phyloP scores from a whole-genome alignment of 2,888 invertebrate genomes.

The Girardia tigrina region DNA sequence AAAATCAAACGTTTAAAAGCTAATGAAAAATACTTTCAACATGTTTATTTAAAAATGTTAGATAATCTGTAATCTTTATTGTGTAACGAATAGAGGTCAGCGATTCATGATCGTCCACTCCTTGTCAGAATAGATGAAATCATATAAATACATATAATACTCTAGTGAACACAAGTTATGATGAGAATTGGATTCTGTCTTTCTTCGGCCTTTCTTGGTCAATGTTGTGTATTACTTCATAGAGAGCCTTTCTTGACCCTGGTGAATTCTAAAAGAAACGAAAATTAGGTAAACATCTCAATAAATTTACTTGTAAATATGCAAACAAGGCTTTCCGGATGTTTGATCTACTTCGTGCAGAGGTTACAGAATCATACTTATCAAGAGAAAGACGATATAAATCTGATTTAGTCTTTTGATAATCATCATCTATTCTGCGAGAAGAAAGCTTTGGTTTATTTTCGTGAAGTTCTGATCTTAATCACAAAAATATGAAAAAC shows the following conservation, averaged over 20 bases:
- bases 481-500: not conserved
- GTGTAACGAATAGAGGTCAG: too few species aligned
- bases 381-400: conserved; percentile 5
- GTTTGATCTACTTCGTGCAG: not conserved
- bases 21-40: too few species aligned
- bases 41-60: too few species aligned
- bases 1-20: too few species aligned
- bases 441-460: not conserved
- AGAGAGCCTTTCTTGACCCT: conserved; percentile 24
- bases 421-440: not conserved
- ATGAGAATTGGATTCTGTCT: too few species aligned
- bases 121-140: too few species aligned
- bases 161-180: too few species aligned
- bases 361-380: not conserved
- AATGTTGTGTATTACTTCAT: not conserved
- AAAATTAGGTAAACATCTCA: not conserved
- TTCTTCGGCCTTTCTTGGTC: not conserved
- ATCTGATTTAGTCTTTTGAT: not conserved
- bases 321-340: not conserved
- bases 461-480: not conserved
- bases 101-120: too few species aligned
- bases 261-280: not conserved
- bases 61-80: too few species aligned
- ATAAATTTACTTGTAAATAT: not conserved
- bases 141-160: too few species aligned